Conservation (phyloP, 2,888 invertebrate genomes). For the Therioaphis trifolii region DNA sequence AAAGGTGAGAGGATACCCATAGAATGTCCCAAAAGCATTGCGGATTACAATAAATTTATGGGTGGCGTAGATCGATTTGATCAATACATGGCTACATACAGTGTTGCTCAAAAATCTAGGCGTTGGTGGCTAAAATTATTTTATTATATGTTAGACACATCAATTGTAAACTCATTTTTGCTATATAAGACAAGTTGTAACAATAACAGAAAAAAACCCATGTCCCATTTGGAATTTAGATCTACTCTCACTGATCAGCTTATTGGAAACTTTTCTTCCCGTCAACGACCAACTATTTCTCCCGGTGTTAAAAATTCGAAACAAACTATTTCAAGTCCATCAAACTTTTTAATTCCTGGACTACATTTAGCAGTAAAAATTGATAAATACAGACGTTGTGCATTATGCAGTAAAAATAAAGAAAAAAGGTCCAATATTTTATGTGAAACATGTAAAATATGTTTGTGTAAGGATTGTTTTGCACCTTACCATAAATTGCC, state of each 20-base stretch:
- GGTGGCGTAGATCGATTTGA: conserved; percentile 63
- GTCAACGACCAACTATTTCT: neutral
- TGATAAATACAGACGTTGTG: neutral
- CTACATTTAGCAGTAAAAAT: neutral
- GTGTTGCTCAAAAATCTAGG: neutral
- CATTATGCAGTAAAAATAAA: neutral
- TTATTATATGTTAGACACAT: conserved; percentile 9
- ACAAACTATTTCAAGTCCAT: neutral
- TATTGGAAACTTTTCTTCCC: neutral
- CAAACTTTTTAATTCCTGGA: neutral
- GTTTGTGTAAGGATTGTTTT: conserved; percentile 24
- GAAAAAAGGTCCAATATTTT: neutral
- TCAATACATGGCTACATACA: conserved; percentile 13
- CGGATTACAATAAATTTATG: conserved; percentile 65
- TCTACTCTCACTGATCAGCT: too few species aligned
- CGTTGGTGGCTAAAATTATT: conserved; percentile 12
- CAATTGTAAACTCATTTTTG: conserved; percentile 14
- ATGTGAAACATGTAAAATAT: neutral
- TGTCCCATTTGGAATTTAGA: conserved; percentile 3
- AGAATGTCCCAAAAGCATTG: conserved; percentile 64
- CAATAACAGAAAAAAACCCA: conserved; percentile 6
- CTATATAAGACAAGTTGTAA: conserved; percentile 14
- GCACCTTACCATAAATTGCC: conserved; percentile 1
- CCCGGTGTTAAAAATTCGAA: neutral
- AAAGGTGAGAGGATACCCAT: conserved; percentile 17